Base-by-base conservation (phyloP, 2,888 invertebrate genomes). In the Drosophila fulvimacula region DNA sequence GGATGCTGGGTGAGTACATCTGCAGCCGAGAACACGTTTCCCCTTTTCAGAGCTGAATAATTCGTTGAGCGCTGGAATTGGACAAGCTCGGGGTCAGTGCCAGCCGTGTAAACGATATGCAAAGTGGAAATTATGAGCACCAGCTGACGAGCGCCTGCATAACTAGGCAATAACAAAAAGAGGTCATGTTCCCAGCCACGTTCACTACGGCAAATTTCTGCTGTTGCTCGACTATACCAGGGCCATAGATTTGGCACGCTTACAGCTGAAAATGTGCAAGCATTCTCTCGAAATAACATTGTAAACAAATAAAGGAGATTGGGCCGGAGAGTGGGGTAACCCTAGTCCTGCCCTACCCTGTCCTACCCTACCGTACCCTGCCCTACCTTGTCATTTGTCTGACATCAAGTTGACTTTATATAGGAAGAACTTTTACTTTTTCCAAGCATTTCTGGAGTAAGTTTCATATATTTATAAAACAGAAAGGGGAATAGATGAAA, bases 1-100 rank as follows among this genome's bases (percentile, higher is more conserved):
- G 89, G 79, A 91, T 90, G 83, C 88, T 91, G 88, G 92, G 91
- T 91, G 81, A 91, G 91, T 90, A 24, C 6, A n/a, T 53, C 4
- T 17, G 13, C 4, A 13, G 15, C n/a, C 21, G 24, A 17, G 36
- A 30, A 15, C 34, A 61, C 52, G 27, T 24, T 38, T n/a, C 24
- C 11, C 24, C 11, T 17, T 52, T 38, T n/a, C 34, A 34, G 38
- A 7, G 32, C 62, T 63, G 36, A 52, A 60, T 63, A 69, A 51
- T 51, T 51, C 60, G 53, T 42, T 51, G 39, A 27, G 32, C 36
- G 38, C n/a, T 30, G 17, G 24, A 67, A 67, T 30, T 39, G 62
- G 11, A 36, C 27, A n/a, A n/a, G 15, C 41, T 58, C 61, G 73
- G 68, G 87, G 81, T 81, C 81, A 81, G 81, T 64, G 70, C 58